Percentiles rank a stretch among this genome's conserved stretches.
phyloP scores from a whole-genome alignment of 2,888 invertebrate genomes.

The Heteromyza rotundicornis region DNA sequence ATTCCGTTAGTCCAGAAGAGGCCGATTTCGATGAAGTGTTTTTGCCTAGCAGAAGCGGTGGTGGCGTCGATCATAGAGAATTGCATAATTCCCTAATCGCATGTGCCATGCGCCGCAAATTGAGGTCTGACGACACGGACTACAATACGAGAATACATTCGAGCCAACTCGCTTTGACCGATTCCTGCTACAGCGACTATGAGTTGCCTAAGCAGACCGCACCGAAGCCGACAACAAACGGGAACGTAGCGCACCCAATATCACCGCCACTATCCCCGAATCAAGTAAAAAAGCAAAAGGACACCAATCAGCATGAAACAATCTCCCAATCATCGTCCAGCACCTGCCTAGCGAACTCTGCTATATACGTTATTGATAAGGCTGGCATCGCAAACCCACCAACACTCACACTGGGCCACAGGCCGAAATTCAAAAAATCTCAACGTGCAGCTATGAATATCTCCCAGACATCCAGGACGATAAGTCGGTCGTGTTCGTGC shows the following conservation, averaged over 20 bases:
- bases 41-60: constrained; percentile 34
- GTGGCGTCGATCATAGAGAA: constrained; percentile 41
- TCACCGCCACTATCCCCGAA: constrained; percentile 29
- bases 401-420: constrained; percentile 44
- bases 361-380: constrained; percentile 53
- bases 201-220: constrained; percentile 32
- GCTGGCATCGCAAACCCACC: constrained; percentile 40
- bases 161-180: constrained; percentile 34
- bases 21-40: constrained; percentile 56
- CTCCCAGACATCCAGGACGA: constrained; percentile 31
- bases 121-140: constrained; percentile 52
- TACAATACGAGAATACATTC: constrained; percentile 37
- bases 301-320: constrained; percentile 19
- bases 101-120: constrained; percentile 48
- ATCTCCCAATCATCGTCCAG: neutral
- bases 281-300: constrained; percentile 25
- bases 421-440: constrained; percentile 53
- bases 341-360: constrained; percentile 18
- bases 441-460: constrained; percentile 36
- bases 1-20: constrained; percentile 50
- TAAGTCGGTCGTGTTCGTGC: constrained; percentile 47
- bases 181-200: constrained; percentile 39
- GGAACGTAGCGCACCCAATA: constrained; percentile 36
- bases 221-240: constrained; percentile 35
- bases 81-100: constrained; percentile 42